Evolutionary conservation across 1,140 invertebrate species (phyloP).

Genomic region (Atta colombica): DNA sequence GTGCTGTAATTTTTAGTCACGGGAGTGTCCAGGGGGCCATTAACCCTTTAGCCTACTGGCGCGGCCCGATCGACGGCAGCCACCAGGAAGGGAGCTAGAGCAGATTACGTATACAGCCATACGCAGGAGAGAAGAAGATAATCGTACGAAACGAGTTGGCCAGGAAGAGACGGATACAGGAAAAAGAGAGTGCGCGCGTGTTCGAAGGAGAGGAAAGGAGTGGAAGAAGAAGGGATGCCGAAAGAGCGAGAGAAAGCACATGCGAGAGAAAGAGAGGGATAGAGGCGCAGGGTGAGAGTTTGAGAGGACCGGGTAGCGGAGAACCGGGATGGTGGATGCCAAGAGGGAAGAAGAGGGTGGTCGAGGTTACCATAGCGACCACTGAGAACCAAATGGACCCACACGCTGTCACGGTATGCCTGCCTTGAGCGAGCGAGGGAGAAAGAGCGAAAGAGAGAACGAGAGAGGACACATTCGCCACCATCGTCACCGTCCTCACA

Average conservation of each 20-base stretch:
- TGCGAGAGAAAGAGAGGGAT: slow-evolving; percentile 53
- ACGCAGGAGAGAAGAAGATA: slow-evolving; percentile 26
- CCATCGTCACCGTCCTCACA: slow-evolving; percentile 57
- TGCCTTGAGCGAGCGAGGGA: slow-evolving; percentile 74
- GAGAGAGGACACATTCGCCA: slow-evolving; percentile 66
- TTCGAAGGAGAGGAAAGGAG: slow-evolving; percentile 48
- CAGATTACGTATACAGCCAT: slow-evolving; percentile 13
- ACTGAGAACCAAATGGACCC: slow-evolving; percentile 83
- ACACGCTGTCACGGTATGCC: slow-evolving; percentile 79
- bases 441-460: slow-evolving; percentile 70
- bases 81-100: slow-evolving; percentile 25
- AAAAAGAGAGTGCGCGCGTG: slow-evolving; percentile 22
- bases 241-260: slow-evolving; percentile 40
- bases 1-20: slow-evolving; percentile 65
- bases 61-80: slow-evolving; percentile 32
- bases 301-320: slow-evolving; percentile 61
- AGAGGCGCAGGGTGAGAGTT: slow-evolving; percentile 34
- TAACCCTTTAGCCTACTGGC: slow-evolving; percentile 75
- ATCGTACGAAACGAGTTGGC: slow-evolving; percentile 43
- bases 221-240: slow-evolving; percentile 29
- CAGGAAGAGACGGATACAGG: slow-evolving; percentile 21
- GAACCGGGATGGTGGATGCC: slow-evolving; percentile 71
- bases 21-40: slow-evolving; percentile 58
- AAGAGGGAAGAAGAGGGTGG: slow-evolving; percentile 80
- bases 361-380: slow-evolving; percentile 82